phyloP scores from a whole-genome alignment of 2,888 invertebrate species.

The Ceriagrion tenellum region DNA sequence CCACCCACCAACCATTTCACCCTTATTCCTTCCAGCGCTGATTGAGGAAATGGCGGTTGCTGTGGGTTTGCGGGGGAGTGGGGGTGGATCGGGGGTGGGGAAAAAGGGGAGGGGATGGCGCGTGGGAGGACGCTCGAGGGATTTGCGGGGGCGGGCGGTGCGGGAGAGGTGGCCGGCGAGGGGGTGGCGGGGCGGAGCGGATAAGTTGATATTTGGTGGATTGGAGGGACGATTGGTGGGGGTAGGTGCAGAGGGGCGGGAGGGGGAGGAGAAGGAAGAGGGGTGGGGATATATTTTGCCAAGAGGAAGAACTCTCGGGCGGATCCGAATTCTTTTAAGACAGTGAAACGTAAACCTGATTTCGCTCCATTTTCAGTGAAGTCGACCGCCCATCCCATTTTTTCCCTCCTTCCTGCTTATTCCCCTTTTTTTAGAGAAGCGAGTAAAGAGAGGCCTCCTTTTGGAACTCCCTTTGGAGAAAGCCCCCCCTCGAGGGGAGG shows the following conservation, averaged over 20 bases:
- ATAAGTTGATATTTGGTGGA: too few relatives aligned
- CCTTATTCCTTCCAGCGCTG: not conserved
- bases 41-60: constrained; percentile 53
- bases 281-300: not conserved
- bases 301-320: not conserved
- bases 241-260: not conserved
- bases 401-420: too few relatives aligned
- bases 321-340: constrained; percentile 53
- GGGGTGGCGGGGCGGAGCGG: too few relatives aligned
- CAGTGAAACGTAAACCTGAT: constrained; percentile 40
- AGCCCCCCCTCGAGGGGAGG: too few relatives aligned
- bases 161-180: constrained; percentile 37
- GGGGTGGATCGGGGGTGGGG: not conserved
- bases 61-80: not conserved
- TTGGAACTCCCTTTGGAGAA: too few relatives aligned
- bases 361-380: not conserved
- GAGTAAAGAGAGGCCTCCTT: too few relatives aligned
- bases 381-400: too few relatives aligned
- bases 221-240: not conserved
- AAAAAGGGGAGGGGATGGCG: not conserved
- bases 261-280: not conserved
- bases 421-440: too few relatives aligned
- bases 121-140: not conserved
- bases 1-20: not conserved
- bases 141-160: not conserved